Evolutionary conservation across 1,140 invertebrate species (phyloP).

Genomic region (Cecropterus lyciades): DNA sequence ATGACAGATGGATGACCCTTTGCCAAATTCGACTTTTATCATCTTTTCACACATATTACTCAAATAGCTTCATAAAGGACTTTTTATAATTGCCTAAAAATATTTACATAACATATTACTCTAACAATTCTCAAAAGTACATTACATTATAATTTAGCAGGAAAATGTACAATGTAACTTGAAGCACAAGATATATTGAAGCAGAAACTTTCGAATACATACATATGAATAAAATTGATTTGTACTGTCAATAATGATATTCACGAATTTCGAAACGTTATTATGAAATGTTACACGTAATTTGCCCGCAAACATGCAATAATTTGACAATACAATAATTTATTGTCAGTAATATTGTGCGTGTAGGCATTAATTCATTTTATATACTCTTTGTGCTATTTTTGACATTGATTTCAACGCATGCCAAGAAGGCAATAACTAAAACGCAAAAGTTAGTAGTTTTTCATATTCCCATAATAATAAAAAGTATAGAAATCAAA

Average conservation of each 20-base stretch:
- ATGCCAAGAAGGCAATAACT: no score
- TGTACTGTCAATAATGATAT: conserved; percentile 14
- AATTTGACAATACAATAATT: no score
- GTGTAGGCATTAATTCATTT: background rate
- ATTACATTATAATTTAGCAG: background rate
- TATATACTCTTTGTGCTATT: background rate
- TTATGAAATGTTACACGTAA: no score
- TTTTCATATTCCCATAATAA: conserved; percentile 2
- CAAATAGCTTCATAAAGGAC: background rate
- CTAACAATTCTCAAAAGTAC: background rate
- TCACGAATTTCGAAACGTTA: background rate
- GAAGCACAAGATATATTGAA: no score
- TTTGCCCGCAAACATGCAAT: no score
- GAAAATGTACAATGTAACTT: background rate
- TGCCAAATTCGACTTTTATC: conserved; percentile 3
- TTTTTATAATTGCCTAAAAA: background rate
- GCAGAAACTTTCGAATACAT: no score
- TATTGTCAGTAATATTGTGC: no score
- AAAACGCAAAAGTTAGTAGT: no score
- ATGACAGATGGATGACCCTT: no score
- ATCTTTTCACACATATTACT: background rate
- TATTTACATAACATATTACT: background rate
- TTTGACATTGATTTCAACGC: no score
- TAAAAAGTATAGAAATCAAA: conserved; percentile 46
- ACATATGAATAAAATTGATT: conserved; percentile 5